phyloP scores from a whole-genome alignment of 2,113 vertebrate genomes.

The Glaucidium brasilianum region DNA sequence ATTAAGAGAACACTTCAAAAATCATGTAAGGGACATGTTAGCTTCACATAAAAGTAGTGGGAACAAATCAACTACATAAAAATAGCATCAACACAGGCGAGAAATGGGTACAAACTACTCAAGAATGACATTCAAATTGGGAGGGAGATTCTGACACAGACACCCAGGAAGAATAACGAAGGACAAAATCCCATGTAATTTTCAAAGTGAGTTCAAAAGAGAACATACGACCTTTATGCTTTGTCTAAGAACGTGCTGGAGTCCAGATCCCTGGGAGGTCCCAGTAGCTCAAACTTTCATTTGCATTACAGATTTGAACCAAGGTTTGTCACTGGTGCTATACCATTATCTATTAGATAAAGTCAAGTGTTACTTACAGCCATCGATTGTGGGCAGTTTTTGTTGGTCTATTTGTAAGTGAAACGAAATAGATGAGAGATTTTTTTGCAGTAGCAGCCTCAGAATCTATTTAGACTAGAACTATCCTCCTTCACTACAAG shows the following conservation, averaged over 20 bases:
- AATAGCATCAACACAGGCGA: not conserved
- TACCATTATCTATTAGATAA: not conserved
- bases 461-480: not conserved
- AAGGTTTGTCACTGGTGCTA: not conserved
- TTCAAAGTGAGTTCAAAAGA: not conserved
- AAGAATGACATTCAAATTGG: not conserved
- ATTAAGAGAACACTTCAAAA: not conserved
- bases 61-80: not conserved
- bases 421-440: not conserved
- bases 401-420: not conserved
- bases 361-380: not conserved
- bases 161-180: not conserved
- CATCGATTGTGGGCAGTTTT: not conserved
- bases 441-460: not conserved
- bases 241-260: not conserved
- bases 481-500: not conserved
- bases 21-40: not conserved
- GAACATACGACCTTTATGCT: not conserved
- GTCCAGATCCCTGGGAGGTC: not conserved
- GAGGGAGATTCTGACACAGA: not conserved
- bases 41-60: not conserved
- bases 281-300: not conserved
- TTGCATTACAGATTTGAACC: not conserved
- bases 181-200: not conserved
- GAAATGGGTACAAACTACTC: not conserved